Conservation (phyloP, 2,888 invertebrate species). For the Eristalis intricaria region DNA sequence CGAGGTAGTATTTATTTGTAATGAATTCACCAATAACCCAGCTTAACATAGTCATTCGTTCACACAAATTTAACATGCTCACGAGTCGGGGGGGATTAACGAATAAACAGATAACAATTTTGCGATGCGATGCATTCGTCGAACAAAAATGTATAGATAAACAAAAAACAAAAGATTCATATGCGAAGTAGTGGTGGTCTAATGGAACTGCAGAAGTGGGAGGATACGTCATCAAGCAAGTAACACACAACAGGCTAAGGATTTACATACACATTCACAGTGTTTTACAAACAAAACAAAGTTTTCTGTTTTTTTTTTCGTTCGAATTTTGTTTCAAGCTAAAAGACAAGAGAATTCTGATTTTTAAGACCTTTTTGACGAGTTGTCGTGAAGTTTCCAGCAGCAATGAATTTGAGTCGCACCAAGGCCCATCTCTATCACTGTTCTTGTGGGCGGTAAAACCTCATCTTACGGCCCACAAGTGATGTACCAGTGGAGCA, state of each 20-base stretch:
- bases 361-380: too few relatives aligned
- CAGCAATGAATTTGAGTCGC: too few relatives aligned
- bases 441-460: too few relatives aligned
- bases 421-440: too few relatives aligned
- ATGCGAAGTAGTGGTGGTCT: constrained; percentile 20
- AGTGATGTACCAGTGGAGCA: too few relatives aligned
- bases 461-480: too few relatives aligned
- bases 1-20: neutral
- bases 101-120: constrained; percentile 38
- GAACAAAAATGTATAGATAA: neutral
- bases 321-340: neutral
- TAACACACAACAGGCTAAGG: constrained; percentile 47
- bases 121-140: constrained; percentile 48
- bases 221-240: constrained; percentile 40
- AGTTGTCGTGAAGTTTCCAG: too few relatives aligned
- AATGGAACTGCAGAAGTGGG: constrained; percentile 45
- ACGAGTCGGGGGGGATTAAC: constrained; percentile 58
- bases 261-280: constrained; percentile 19
- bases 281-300: constrained; percentile 67
- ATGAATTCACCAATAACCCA: constrained; percentile 31
- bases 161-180: constrained; percentile 33
- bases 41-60: constrained; percentile 7
- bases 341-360: too few relatives aligned
- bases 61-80: constrained; percentile 51
- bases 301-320: constrained; percentile 9